These are phyloP conservation scores for Drosophila austrosaltans DNA, from an alignment of 2,888 invertebrate genomes.

Conservation along the genomic window DNA sequence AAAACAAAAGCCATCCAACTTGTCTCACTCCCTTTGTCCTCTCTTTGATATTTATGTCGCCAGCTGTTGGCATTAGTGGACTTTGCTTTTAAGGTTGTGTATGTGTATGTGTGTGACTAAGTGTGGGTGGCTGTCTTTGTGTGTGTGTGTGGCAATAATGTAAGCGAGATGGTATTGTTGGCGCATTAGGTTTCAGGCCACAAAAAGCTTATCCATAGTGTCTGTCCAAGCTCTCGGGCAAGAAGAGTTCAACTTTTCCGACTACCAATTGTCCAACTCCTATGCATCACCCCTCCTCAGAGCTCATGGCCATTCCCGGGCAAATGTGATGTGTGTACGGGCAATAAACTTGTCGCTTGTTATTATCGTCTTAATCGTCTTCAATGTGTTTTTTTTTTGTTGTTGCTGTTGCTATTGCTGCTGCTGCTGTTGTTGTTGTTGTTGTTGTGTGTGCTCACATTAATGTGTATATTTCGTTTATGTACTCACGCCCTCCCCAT, in stretches of 20 bases:
- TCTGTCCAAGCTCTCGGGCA: constrained; percentile 43
- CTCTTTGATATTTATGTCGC: constrained; percentile 71
- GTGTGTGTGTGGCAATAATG: constrained; percentile 65
- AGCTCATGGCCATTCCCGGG: constrained; percentile 20
- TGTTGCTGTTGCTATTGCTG: no score
- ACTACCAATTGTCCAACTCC: constrained; percentile 47
- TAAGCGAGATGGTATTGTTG: constrained; percentile 55
- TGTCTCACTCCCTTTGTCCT: neutral
- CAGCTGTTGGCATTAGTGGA: constrained; percentile 78
- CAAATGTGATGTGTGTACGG: constrained; percentile 38
- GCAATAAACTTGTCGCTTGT: constrained; percentile 81
- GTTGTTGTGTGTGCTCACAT: constrained; percentile 33
- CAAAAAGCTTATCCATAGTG: constrained; percentile 71
- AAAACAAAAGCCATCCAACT: constrained; percentile 5
- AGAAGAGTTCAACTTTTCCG: constrained; percentile 57
- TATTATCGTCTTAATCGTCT: constrained; percentile 80
- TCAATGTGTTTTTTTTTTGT: constrained; percentile 45
- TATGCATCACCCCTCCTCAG: constrained; percentile 3
- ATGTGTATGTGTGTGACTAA: constrained; percentile 51
- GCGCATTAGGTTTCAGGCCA: constrained; percentile 73
- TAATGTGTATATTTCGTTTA: constrained; percentile 48
- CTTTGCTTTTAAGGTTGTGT: constrained; percentile 69
- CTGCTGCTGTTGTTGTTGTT: no score
- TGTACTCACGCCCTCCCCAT: constrained; percentile 12
- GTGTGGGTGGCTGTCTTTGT: constrained; percentile 62